Conservation (phyloP, 2,113 vertebrate genomes). For the Odocoileus virginianus region DNA sequence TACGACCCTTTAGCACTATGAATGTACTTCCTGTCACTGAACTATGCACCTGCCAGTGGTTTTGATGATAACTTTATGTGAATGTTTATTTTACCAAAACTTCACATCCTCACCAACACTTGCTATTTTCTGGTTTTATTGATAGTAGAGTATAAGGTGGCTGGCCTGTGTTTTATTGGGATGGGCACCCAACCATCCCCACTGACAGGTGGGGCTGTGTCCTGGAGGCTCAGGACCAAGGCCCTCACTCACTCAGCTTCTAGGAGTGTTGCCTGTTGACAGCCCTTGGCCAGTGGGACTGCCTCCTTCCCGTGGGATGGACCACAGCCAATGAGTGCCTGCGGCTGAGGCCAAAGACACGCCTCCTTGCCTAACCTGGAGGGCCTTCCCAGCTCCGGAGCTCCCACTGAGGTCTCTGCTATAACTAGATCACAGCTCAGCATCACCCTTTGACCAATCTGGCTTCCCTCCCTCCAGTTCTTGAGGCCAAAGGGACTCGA, state of each 20-base stretch:
- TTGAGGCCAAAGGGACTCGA: not conserved
- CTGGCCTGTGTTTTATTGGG: not conserved
- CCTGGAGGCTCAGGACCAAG: not conserved
- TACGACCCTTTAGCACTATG: no score
- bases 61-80: no score
- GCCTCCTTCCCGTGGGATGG: not conserved
- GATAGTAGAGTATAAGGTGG: not conserved
- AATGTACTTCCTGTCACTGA: not conserved
- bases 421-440: not conserved
- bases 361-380: not conserved
- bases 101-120: not conserved
- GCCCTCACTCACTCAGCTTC: not conserved
- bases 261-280: no score
- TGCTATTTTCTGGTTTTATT: not conserved
- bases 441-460: not conserved
- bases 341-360: not conserved
- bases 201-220: not conserved
- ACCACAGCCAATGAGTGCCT: accelerated
- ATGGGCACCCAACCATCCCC: not conserved
- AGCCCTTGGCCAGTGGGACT: not conserved
- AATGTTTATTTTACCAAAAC: not conserved
- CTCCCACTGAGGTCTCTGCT: not conserved
- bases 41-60: not conserved
- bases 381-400: not conserved
- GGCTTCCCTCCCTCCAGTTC: not conserved